A percentile compares a stretch with the other conserved stretches of the same genome.
Evolutionary conservation across 2,888 invertebrate species (phyloP).

Genomic region (Onthophagus sagittarius): DNA sequence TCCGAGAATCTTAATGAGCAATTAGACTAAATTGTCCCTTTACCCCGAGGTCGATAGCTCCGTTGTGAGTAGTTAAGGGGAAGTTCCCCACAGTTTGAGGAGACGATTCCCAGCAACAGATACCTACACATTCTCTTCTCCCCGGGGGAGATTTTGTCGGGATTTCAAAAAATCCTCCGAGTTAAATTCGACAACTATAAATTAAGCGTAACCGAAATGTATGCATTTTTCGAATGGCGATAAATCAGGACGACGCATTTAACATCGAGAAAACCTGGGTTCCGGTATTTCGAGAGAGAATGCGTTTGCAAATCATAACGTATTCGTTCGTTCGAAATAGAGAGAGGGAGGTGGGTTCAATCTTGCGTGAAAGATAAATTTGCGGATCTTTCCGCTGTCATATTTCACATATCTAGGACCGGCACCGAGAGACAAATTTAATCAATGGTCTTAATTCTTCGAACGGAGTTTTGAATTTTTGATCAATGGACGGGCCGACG

Average conservation of each 20-base stretch:
- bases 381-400: neutral
- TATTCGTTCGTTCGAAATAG: neutral
- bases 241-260: neutral
- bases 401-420: neutral
- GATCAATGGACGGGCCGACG: slow-evolving; percentile 8
- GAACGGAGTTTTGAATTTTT: slow-evolving; percentile 15
- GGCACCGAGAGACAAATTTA: slow-evolving; percentile 1
- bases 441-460: slow-evolving; percentile 16
- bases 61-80: neutral
- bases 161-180: neutral
- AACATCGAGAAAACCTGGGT: neutral
- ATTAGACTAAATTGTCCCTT: neutral
- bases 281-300: neutral
- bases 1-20: neutral
- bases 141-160: neutral
- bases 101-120: neutral
- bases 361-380: neutral
- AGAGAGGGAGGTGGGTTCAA: neutral
- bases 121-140: neutral
- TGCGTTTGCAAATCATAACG: neutral
- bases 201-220: neutral
- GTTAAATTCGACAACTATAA: neutral
- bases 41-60: neutral
- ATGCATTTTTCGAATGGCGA: neutral
- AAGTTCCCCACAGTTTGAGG: neutral